Evolutionary conservation across 64 coral and sea anemone species (phyloP), one percentile per base, ranked within the genome.

Genomic region (Cladopsammia gracilis): DNA sequence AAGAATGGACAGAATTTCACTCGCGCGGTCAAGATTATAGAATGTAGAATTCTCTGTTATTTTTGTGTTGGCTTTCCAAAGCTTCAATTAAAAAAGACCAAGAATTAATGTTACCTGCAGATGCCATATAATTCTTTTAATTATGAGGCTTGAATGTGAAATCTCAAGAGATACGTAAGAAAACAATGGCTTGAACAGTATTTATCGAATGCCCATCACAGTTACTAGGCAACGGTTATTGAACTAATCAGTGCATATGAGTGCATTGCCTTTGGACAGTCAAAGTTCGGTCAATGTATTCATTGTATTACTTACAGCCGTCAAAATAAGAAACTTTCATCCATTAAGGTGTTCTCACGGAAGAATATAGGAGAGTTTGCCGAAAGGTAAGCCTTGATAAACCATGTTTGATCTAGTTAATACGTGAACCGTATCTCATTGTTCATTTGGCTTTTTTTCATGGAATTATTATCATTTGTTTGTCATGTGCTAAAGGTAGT

Each of bases 221-320:
- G 80, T 84, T 51, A 43, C 80, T 50, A 49, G 10, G 80, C 45
- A 84, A 50, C 80, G 12, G 19, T 62, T 44, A 64, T 62, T 48
- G 42, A 48, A 77, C 75, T 56, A 25, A 77, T 77, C n/a, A n/a
- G n/a, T 77, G 50, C 50, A 77, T 14, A 13, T 45, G 25, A 79
- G 77, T 79, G 77, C 7, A 15, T 10, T 24, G 62, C n/a, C 18
- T 66, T 5, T 13, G 19, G 12, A 10, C 66, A 77, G 34, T 34
- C 34, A 34, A 34, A 34, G n/a, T n/a, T 15, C 7, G 46, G 11
- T 42, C 3, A 67, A 68, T 68, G 44, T 5, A 68, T 84, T 84
- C 62, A 68, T 24, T 11, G 24, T n/a, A n/a, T 84, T 43, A 49
- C 64, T 22, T 43, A 10, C 46, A 6, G 45, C 14, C 20, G 34